Base-by-base conservation (phyloP, 2,113 vertebrate species). In the Chauna torquata region DNA sequence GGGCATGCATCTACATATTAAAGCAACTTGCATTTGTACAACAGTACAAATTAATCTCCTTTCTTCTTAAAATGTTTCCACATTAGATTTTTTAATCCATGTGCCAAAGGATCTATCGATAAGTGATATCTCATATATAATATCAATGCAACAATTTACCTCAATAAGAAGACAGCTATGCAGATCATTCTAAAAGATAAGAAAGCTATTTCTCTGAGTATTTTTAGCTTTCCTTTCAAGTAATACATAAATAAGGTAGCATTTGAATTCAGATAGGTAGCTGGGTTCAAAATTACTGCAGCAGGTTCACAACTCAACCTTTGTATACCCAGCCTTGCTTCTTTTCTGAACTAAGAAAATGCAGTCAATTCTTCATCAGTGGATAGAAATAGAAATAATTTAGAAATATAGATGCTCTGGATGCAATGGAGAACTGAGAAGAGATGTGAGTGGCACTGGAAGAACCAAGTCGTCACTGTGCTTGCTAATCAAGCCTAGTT, bases 101-200 rank as follows among this genome's bases (percentile, higher is more conserved):
- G 44, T 94, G 92, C 74, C 86, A 94, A 89, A 94, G 77, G 23
- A 76, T 91, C 86, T 79, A 85, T 85, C 89, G 94, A 50, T 91
- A 93, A 94, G 66, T 94, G 83, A 84, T 40, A 85, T 69, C 74
- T 94, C 80, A 91, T 49, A 69, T 11, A 76, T 45, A 36, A 55
- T 81, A 94, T 57, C 88, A 94, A 54, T 69, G 81, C 47, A 89
- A 74, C 28, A 79, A 57, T 71, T 84, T 72, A 85, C 38, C 77
- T 94, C 78, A 82, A 27, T 92, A 92, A 89, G 77, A 90, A 92
- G 74, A 82, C 2, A 90, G 50, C 16, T 94, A 94, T 74, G 92
- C 49, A 95, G 92, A 96, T 96, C 3, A 42, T 72, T 82, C 74
- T 45, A 61, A 87, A 91, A 94, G 95, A 96, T 94, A 96, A 92